These are phyloP conservation scores for Eulithis prunata DNA, from an alignment of 2,888 invertebrate genomes.

Conservation along the genomic window DNA sequence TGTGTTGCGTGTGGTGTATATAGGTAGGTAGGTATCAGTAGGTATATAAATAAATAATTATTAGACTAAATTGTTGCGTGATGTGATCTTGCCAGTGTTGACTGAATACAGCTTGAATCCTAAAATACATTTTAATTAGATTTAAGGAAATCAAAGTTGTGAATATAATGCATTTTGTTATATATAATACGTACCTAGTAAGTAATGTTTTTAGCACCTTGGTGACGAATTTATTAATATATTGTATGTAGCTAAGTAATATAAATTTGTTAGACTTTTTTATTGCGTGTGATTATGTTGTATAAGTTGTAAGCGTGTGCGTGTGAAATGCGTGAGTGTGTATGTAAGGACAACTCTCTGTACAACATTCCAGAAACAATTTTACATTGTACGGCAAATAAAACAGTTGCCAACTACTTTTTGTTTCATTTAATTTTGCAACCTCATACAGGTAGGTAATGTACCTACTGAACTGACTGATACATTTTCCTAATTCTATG, in stretches of 20 bases:
- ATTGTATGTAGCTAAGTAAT: constrained; percentile 34
- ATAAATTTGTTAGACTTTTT: constrained; percentile 33
- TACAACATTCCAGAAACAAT: constrained; percentile 43
- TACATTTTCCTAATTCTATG: too few relatives aligned
- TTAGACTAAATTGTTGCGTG: too few relatives aligned
- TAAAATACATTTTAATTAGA: constrained; percentile 12
- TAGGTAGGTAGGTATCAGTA: too few relatives aligned
- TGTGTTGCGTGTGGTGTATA: too few relatives aligned
- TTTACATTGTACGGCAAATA: constrained; percentile 49
- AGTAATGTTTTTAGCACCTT: constrained; percentile 28
- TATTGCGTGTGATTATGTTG: constrained; percentile 34
- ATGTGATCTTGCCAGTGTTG: neutral
- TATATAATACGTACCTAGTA: constrained; percentile 34
- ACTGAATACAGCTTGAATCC: constrained; percentile 6
- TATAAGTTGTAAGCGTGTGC: constrained; percentile 38
- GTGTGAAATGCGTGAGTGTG: constrained; percentile 33
- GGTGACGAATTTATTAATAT: constrained; percentile 71
- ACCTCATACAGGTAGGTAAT: neutral
- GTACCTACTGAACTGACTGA: neutral
- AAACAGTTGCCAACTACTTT: constrained; percentile 45
- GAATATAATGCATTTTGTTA: constrained; percentile 32
- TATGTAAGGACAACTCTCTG: constrained; percentile 55
- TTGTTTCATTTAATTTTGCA: constrained; percentile 21
- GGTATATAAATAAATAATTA: too few relatives aligned
- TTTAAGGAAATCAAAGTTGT: constrained; percentile 18